Conservation (phyloP, 2,888 invertebrate species). For the Drosophila paranaensis region DNA sequence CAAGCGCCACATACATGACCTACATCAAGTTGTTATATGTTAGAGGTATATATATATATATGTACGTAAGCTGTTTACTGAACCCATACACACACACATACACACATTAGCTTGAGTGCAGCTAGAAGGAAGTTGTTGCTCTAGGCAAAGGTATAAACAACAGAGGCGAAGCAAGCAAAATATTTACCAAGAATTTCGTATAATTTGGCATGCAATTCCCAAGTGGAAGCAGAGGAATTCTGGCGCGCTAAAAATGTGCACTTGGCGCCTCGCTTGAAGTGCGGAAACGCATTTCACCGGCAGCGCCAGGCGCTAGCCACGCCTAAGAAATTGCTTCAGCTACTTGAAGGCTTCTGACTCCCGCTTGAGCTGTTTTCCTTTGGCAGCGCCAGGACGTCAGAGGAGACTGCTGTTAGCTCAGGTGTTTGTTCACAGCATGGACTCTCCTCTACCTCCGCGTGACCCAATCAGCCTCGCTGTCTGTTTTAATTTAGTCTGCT, state of each 20-base stretch:
- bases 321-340: slow-evolving; percentile 2
- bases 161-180: slow-evolving; percentile 24
- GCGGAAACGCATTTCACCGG: slow-evolving; percentile 45
- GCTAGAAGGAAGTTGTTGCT: not conserved
- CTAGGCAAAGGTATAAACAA: slow-evolving; percentile 13
- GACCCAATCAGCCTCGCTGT: slow-evolving; percentile 23
- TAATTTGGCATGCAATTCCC: slow-evolving; percentile 28
- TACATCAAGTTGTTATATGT: not conserved
- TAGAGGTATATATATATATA: not conserved
- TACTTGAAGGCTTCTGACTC: slow-evolving; percentile 20
- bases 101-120: too few relatives aligned
- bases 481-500: slow-evolving; percentile 58
- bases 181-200: slow-evolving; percentile 47
- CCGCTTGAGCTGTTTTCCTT: slow-evolving; percentile 3
- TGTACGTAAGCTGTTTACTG: not conserved
- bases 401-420: slow-evolving; percentile 36
- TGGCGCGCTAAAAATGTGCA: slow-evolving; percentile 53
- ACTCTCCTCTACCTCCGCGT: slow-evolving; percentile 6
- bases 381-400: not conserved
- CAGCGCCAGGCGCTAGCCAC: slow-evolving; percentile 1
- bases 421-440: slow-evolving; percentile 22
- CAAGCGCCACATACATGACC: slow-evolving; percentile 7
- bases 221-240: not conserved
- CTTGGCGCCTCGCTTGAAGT: slow-evolving; percentile 45
- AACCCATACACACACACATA: too few relatives aligned